These are phyloP conservation scores for Melieria omissa DNA, from an alignment of 2,888 invertebrate species.

Conservation along the genomic window DNA sequence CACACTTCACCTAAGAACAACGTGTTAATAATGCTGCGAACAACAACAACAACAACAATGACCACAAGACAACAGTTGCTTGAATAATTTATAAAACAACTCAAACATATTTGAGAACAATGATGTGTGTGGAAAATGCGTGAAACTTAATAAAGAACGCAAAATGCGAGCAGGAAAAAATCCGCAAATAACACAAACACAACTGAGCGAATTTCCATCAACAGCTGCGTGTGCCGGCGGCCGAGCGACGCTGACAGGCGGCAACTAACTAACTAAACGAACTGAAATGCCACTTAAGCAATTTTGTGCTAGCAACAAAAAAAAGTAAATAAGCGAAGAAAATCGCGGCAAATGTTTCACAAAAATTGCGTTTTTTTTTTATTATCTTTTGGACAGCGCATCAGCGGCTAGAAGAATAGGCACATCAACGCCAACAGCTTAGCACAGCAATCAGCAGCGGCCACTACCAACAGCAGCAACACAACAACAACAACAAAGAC, in stretches of 20 bases:
- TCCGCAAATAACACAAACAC: not conserved
- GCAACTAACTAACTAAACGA: not conserved
- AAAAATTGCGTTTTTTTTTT: too few relatives aligned
- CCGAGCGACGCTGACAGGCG: not conserved
- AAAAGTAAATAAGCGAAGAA: not conserved
- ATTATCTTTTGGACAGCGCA: too few relatives aligned
- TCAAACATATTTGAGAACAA: too few relatives aligned
- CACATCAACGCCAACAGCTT: not conserved
- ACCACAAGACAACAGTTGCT: not conserved
- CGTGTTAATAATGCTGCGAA: not conserved
- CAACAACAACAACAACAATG: not conserved
- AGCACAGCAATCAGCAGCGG: constrained; percentile 5
- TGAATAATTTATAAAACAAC: not conserved
- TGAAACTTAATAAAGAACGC: not conserved
- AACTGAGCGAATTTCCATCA: not conserved
- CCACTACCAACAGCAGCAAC: too few relatives aligned
- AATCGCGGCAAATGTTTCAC: not conserved
- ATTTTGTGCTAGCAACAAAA: not conserved
- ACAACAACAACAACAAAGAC: constrained; percentile 17
- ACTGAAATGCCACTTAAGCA: constrained; percentile 24
- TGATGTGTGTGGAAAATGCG: not conserved
- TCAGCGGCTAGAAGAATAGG: not conserved
- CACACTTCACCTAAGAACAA: not conserved
- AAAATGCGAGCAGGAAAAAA: not conserved
- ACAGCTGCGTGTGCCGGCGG: not conserved